Evolutionary conservation across 1,140 invertebrate genomes (phyloP).

Genomic region (Teleopsis dalmanni): DNA sequence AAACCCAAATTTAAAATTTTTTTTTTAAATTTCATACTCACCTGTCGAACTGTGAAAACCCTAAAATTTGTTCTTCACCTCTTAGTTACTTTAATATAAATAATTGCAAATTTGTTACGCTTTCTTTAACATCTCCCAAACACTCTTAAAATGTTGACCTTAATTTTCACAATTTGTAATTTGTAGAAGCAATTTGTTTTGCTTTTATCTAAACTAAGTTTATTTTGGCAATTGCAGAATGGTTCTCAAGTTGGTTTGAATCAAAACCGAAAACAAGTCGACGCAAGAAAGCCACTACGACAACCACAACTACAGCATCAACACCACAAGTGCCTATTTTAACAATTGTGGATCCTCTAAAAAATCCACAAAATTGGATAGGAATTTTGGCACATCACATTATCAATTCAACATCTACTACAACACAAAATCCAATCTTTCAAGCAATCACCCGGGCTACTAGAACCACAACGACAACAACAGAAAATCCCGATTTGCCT

Average conservation of each 20-base stretch:
- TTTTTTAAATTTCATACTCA: too few species aligned
- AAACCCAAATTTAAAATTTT: too few species aligned
- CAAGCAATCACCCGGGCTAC: conserved; percentile 19
- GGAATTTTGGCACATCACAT: conserved; percentile 40
- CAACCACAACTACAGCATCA: conserved; percentile 21
- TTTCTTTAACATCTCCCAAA: conserved; percentile 3
- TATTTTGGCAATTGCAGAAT: conserved; percentile 29
- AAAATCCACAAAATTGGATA: conserved; percentile 42
- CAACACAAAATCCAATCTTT: conserved; percentile 25
- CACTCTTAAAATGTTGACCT: too few species aligned
- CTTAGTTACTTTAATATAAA: too few species aligned
- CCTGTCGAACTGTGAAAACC: too few species aligned
- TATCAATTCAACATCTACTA: conserved; percentile 29
- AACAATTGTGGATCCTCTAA: conserved; percentile 36
- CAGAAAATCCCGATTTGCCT: conserved; percentile 18
- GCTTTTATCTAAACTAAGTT: conserved; percentile 3
- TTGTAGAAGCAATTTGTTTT: conserved; percentile 15
- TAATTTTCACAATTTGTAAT: background rate
- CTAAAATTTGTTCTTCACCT: too few species aligned
- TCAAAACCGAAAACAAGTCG: conserved; percentile 27
- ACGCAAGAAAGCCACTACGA: conserved; percentile 26
- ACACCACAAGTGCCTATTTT: conserved; percentile 34
- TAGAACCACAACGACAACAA: conserved; percentile 16
- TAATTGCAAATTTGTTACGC: conserved; percentile 11
- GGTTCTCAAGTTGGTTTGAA: conserved; percentile 40